A percentile compares a stretch with the other conserved stretches of the same genome.
Conservation (phyloP, 1,140 invertebrate genomes). For the Diuraphis noxia region DNA sequence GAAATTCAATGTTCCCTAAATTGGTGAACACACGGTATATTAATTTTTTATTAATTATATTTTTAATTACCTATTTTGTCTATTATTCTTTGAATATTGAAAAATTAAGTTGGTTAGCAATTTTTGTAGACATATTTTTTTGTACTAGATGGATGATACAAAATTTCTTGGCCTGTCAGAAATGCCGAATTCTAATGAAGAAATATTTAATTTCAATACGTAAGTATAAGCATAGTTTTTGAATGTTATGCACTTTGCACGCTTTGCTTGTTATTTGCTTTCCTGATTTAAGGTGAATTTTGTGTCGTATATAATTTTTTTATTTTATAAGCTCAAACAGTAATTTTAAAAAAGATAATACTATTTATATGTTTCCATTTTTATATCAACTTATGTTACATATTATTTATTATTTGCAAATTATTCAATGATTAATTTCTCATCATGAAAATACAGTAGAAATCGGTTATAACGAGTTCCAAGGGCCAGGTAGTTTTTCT, state of each 20-base stretch:
- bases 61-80: neutral
- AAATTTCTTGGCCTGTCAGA: neutral
- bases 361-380: neutral
- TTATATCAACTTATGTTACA: neutral
- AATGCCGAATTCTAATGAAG: slow-evolving; percentile 1
- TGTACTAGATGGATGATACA: slow-evolving; percentile 36
- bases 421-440: no score
- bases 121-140: neutral
- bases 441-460: neutral
- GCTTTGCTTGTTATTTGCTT: neutral
- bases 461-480: no score
- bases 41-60: no score
- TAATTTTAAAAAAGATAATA: neutral
- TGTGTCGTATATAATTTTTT: neutral
- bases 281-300: neutral
- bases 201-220: slow-evolving; percentile 7
- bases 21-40: no score
- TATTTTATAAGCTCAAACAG: neutral
- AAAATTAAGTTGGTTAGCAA: neutral
- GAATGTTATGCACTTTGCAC: neutral
- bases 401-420: neutral
- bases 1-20: no score
- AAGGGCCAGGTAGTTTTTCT: no score
- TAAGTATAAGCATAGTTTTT: slow-evolving; percentile 32
- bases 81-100: neutral